phyloP scores from a whole-genome alignment of 2,888 invertebrate species.

The Leucozona laternaria region DNA sequence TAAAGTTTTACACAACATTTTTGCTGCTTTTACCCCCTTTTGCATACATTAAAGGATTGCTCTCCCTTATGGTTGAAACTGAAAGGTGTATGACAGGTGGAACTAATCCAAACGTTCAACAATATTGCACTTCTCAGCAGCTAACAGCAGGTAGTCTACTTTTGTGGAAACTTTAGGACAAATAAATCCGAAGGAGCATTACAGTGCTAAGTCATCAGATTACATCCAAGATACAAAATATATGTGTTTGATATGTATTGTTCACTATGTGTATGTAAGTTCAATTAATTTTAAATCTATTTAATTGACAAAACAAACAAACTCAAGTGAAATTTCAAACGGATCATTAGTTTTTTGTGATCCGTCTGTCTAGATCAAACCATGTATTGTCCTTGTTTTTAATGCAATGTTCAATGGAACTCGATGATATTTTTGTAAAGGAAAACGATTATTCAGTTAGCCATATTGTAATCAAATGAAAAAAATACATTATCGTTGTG shows the following conservation, averaged over 20 bases:
- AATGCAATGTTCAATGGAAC: too few species aligned
- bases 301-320: neutral
- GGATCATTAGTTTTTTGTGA: neutral
- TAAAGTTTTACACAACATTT: slow-evolving; percentile 55
- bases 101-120: slow-evolving; percentile 45
- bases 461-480: too few species aligned
- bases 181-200: slow-evolving; percentile 20
- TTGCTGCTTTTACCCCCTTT: slow-evolving; percentile 27
- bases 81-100: slow-evolving; percentile 35
- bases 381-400: neutral
- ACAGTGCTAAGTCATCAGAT: slow-evolving; percentile 13
- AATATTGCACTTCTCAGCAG: slow-evolving; percentile 22
- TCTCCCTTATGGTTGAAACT: slow-evolving; percentile 18
- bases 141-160: slow-evolving; percentile 21
- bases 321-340: neutral
- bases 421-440: too few species aligned
- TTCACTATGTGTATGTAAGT: neutral
- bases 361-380: neutral
- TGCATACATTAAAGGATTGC: slow-evolving; percentile 26
- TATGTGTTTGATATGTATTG: neutral
- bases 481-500: too few species aligned
- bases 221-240: slow-evolving; percentile 24
- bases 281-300: neutral
- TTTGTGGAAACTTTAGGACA: slow-evolving; percentile 26
- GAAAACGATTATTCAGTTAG: too few species aligned